Evolutionary conservation across 2,888 invertebrate genomes (phyloP).

Genomic region (Pandemis cinnamomeana): DNA sequence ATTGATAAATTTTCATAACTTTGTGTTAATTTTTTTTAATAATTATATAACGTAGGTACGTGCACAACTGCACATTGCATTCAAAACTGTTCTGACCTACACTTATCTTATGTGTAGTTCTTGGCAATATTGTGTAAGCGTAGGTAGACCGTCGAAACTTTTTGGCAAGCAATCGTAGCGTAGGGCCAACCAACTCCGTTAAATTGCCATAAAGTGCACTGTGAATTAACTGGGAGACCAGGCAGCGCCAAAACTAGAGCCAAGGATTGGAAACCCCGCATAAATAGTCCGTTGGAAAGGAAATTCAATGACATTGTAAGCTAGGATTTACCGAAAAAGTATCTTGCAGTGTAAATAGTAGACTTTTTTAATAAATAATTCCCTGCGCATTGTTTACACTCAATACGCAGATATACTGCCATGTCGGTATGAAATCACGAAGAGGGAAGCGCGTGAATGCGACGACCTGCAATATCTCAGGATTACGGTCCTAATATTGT

Average conservation of each 20-base stretch:
- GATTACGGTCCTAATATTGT: conserved; percentile 80
- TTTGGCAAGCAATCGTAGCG: conserved; percentile 65
- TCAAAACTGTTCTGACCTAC: conserved; percentile 16
- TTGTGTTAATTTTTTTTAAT: not conserved
- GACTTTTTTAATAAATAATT: conserved; percentile 9
- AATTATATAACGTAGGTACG: not conserved
- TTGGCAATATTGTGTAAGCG: conserved; percentile 23
- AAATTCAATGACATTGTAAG: conserved; percentile 26
- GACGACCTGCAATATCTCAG: conserved; percentile 76
- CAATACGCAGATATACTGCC: conserved; percentile 46
- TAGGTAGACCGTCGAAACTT: conserved; percentile 49
- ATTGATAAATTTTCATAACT: too few relatives aligned
- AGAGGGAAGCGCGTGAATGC: conserved; percentile 59
- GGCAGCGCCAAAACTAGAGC: conserved; percentile 59
- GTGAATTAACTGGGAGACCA: conserved; percentile 65
- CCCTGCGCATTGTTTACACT: conserved; percentile 26
- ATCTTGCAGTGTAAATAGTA: not conserved
- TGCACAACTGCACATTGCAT: not conserved
- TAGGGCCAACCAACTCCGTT: conserved; percentile 58
- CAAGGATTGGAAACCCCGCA: conserved; percentile 55
- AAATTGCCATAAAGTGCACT: conserved; percentile 72
- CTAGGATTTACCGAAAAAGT: not conserved
- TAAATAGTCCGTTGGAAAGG: conserved; percentile 48
- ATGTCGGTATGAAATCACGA: conserved; percentile 62
- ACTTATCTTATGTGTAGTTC: conserved; percentile 13